Conservation (phyloP, 2,797 vertebrate species). For the Pseudomugil tenellus region DNA sequence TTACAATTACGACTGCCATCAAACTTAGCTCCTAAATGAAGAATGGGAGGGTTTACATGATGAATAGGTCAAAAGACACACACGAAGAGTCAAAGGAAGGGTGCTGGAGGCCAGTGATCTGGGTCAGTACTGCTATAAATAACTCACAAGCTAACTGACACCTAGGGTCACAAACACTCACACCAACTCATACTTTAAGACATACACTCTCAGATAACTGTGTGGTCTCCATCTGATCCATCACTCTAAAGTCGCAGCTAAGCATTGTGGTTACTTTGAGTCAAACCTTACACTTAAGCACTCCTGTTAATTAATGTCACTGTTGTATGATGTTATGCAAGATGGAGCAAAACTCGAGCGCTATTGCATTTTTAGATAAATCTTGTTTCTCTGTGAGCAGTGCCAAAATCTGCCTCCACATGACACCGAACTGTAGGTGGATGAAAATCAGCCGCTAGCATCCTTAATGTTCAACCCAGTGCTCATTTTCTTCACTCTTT, state of each 20-base stretch:
- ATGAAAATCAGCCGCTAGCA: constrained; percentile 39
- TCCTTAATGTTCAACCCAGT: background rate
- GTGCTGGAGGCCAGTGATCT: constrained; percentile 72
- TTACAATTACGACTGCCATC: background rate
- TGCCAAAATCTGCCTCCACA: constrained; percentile 41
- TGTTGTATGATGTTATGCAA: constrained; percentile 3
- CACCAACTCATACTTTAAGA: constrained; percentile 46
- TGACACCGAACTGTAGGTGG: constrained; percentile 51
- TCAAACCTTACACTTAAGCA: constrained; percentile 13
- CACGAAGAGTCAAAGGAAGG: constrained; percentile 43
- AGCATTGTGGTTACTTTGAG: background rate
- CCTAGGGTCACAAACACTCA: constrained; percentile 67
- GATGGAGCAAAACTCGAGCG: constrained; percentile 21
- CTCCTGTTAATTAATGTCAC: constrained; percentile 1
- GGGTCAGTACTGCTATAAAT: constrained; percentile 81
- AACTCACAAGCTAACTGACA: constrained; percentile 75
- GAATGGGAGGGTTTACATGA: background rate
- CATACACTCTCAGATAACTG: constrained; percentile 13
- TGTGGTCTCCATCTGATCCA: constrained; percentile 37
- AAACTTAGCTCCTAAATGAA: constrained; percentile 2
- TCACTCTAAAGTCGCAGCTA: background rate
- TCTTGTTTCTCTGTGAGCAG: constrained; percentile 20
- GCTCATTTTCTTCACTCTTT: background rate
- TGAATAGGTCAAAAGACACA: constrained; percentile 19
- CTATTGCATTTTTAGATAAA: constrained; percentile 48